A percentile compares a stretch with the other conserved stretches of the same genome.
Conservation (phyloP, 2,888 invertebrate species). For the Isotomurus palustris region DNA sequence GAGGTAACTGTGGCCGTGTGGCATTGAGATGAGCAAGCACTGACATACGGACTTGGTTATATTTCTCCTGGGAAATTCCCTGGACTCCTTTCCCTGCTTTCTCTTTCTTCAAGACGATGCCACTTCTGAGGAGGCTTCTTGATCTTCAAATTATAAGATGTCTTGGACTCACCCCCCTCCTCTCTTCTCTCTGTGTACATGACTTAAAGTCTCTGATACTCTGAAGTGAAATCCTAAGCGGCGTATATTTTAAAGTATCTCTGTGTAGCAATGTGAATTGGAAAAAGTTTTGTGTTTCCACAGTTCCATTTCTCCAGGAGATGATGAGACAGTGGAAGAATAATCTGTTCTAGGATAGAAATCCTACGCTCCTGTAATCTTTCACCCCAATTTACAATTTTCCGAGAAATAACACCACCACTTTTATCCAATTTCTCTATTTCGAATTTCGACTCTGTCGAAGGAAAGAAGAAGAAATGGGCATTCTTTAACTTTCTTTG, state of each 20-base stretch:
- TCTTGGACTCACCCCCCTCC: neutral
- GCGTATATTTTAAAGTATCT: no score
- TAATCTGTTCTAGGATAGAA: no score
- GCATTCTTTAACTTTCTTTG: constrained; percentile 3
- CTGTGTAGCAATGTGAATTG: no score
- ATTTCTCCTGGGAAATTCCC: constrained; percentile 41
- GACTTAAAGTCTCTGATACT: constrained; percentile 10
- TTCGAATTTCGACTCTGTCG: neutral
- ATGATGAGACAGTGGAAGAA: no score
- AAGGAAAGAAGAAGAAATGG: neutral
- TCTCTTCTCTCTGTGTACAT: constrained; percentile 1
- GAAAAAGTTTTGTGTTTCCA: no score
- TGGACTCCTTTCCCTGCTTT: constrained; percentile 22
- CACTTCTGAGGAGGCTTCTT: neutral
- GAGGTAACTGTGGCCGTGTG: neutral
- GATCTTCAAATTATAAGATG: constrained; percentile 1
- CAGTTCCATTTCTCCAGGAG: no score
- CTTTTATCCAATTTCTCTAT: constrained; percentile 6
- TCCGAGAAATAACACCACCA: neutral
- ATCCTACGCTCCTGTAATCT: constrained; percentile 1
- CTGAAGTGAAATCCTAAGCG: no score
- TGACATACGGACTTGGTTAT: constrained; percentile 26
- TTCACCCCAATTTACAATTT: constrained; percentile 4
- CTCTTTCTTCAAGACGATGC: neutral
- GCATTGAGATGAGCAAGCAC: neutral